These are phyloP conservation scores for Stenichneumon culpator DNA, from an alignment of 2,888 invertebrate genomes.

Conservation along the genomic window DNA sequence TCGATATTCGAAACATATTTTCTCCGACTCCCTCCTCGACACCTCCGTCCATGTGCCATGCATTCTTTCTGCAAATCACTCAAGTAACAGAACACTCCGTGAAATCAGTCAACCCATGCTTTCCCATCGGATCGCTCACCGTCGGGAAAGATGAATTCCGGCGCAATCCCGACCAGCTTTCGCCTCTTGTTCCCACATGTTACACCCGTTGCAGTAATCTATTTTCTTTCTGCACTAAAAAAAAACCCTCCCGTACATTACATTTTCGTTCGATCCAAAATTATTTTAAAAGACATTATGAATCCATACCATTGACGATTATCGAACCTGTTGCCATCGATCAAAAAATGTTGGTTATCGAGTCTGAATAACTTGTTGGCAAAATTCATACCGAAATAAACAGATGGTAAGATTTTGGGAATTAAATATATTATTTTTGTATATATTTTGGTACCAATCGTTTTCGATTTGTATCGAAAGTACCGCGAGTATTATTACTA, in stretches of 20 bases:
- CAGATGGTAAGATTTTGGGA: no score
- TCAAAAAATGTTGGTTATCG: background rate
- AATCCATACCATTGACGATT: background rate
- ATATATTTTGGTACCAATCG: background rate
- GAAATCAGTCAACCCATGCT: background rate
- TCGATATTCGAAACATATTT: slow-evolving; percentile 41
- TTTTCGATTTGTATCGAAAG: no score
- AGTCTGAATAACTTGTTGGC: background rate
- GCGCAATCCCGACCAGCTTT: background rate
- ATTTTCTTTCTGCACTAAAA: background rate
- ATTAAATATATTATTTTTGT: no score
- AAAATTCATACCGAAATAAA: background rate
- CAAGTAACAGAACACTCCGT: background rate
- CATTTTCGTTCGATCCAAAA: background rate
- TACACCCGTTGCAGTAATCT: background rate
- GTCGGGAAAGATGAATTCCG: background rate
- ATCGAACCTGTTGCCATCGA: background rate
- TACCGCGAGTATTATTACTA: background rate
- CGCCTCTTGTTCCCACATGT: background rate
- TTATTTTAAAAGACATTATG: background rate
- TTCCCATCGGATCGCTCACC: background rate
- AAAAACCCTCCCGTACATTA: background rate
- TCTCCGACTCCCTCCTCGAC: background rate
- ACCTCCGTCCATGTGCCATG: background rate
- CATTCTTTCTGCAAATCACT: background rate